Base-by-base conservation (phyloP, 1,140 invertebrate species). In the Epicauta chinensis region DNA sequence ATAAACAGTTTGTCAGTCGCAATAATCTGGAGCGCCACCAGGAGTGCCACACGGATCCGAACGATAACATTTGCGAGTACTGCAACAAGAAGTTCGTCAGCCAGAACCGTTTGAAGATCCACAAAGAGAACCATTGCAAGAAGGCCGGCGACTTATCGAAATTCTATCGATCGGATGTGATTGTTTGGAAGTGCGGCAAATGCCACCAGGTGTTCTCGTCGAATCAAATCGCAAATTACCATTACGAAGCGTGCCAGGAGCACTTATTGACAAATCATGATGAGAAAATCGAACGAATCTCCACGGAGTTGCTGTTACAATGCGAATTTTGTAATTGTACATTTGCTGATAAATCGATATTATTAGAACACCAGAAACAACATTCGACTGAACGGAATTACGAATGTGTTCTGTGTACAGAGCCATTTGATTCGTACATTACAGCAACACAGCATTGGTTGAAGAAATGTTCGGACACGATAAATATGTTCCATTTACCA, bases 271-370 rank as follows among this genome's bases (percentile, higher is more conserved):
- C 11, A 51, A 43, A 11, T 16, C 9, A 40, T 16, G 38, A 34
- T 12, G 3, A 56, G 12, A 53, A 50, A 16, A 53, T 66, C 5
- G 61, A 66, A 35, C 65, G 64, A 53, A 64, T 68, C 23, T 50
- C 58, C 16, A 69, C 67, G 5, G 69, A 71, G 51, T 68, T 76
- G 10, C 53, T 79, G 1, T 65, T 78, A 12, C 77, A 80, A 55
- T 81, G 78, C 39, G 78, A 80, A 56, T 80, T 77, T 49, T 81
- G 78, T 53, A 78, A 78, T 46, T 71, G 67, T 16, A 66, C 73
- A 0, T 81, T 77, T 50, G 68, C 70, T 0, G 75, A 78, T 16
- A 69, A 73, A 42, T 64, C 70, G 1, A 59, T 69, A 10, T 42
- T 80, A 9, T 63, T 76, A 2, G 42, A 57, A 11, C 78, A 81